Evolutionary conservation across 2,113 vertebrate genomes (phyloP).

Genomic region (Vulpes lagopus): DNA sequence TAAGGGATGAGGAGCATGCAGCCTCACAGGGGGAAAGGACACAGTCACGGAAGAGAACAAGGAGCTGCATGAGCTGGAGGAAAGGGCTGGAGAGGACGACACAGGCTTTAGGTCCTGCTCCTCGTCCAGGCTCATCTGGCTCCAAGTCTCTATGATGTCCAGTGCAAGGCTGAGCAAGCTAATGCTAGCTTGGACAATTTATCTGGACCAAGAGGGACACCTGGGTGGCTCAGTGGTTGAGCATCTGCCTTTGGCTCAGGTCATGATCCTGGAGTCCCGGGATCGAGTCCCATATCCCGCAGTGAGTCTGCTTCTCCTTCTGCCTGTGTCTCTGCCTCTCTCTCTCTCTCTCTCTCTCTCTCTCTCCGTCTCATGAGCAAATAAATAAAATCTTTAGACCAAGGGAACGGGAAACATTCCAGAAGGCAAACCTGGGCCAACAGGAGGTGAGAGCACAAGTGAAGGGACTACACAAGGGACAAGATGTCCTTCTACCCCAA

Average conservation of each 20-base stretch:
- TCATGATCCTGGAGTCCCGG: no score
- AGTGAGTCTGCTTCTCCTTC: no score
- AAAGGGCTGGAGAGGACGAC: not conserved
- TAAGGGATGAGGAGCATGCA: accelerated
- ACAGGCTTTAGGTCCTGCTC: no score
- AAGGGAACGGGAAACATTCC: not conserved
- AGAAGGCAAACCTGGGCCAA: not conserved
- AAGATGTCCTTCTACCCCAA: accelerated
- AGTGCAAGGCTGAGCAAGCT: not conserved
- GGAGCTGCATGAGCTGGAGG: not conserved
- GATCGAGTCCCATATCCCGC: no score
- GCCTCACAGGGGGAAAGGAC: not conserved
- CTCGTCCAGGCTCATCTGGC: not conserved
- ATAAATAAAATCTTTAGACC: no score
- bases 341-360: no score
- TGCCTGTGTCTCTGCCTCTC: no score
- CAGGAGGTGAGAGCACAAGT: not conserved
- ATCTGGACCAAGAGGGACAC: not conserved
- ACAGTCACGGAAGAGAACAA: not conserved
- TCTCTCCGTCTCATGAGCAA: no score
- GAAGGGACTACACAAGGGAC: not conserved
- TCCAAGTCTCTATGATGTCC: not conserved
- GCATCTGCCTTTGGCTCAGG: no score
- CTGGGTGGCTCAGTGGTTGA: no score
- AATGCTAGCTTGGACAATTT: not conserved